Percentiles rank a stretch among this genome's conserved stretches.
These are phyloP conservation scores for Aricia agestis DNA, from an alignment of 1,140 invertebrate species.

Conservation along the genomic window DNA sequence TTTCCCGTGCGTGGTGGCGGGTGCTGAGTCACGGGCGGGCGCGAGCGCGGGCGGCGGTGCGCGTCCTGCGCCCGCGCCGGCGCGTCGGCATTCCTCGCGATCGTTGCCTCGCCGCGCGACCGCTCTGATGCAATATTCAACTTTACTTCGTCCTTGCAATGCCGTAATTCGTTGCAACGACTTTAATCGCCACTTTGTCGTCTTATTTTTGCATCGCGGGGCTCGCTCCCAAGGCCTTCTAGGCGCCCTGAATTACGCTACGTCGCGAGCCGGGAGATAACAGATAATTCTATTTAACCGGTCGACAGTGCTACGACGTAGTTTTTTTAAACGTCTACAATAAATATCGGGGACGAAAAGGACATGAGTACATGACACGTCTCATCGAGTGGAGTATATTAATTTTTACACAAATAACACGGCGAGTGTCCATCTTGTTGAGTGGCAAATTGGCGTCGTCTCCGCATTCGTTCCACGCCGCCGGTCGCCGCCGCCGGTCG, in stretches of 20 bases:
- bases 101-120: slow-evolving; percentile 64
- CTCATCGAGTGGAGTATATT: slow-evolving; percentile 48
- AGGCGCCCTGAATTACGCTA: slow-evolving; percentile 56
- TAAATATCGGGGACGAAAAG: slow-evolving; percentile 38
- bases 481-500: slow-evolving; percentile 31
- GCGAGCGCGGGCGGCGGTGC: slow-evolving; percentile 37
- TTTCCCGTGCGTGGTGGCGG: slow-evolving; percentile 51
- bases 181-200: slow-evolving; percentile 58
- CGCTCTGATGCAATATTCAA: slow-evolving; percentile 74
- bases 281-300: slow-evolving; percentile 37
- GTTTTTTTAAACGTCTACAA: slow-evolving; percentile 31
- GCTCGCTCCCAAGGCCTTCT: slow-evolving; percentile 59
- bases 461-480: slow-evolving; percentile 58
- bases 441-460: slow-evolving; percentile 64
- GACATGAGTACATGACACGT: too few species aligned
- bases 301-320: slow-evolving; percentile 23
- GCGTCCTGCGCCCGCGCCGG: slow-evolving; percentile 39
- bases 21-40: slow-evolving; percentile 50
- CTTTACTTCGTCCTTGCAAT: slow-evolving; percentile 75
- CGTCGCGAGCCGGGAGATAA: slow-evolving; percentile 35
- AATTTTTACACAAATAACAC: slow-evolving; percentile 61
- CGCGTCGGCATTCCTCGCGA: slow-evolving; percentile 65
- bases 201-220: slow-evolving; percentile 52
- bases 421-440: slow-evolving; percentile 53
- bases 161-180: slow-evolving; percentile 73